phyloP scores from a whole-genome alignment of 2,113 vertebrate genomes.

The rat (Rattus norvegicus) region DNA sequence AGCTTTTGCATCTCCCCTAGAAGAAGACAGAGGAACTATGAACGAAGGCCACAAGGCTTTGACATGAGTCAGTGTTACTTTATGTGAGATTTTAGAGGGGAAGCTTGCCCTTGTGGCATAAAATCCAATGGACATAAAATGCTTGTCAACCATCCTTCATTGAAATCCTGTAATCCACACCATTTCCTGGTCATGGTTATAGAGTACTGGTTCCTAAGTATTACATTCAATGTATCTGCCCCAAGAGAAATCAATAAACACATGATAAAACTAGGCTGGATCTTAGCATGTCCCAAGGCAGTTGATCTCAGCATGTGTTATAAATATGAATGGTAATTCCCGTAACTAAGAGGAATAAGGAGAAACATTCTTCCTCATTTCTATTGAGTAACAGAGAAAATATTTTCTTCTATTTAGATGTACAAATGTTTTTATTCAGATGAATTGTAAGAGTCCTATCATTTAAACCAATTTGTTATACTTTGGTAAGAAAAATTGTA shows the following conservation, averaged over 20 bases:
- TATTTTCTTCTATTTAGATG: background rate
- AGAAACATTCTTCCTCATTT: background rate
- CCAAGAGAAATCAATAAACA: conserved; percentile 61
- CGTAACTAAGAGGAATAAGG: background rate
- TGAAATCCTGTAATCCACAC: conserved; percentile 48
- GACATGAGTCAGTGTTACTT: conserved; percentile 74
- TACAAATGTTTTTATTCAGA: conserved; percentile 1
- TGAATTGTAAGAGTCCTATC: background rate
- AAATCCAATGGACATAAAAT: conserved; percentile 66
- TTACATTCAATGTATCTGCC: conserved; percentile 65
- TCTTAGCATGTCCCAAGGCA: conserved; percentile 72
- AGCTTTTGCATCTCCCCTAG: conserved; percentile 59
- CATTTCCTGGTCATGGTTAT: conserved; percentile 69
- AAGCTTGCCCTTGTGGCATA: conserved; percentile 49
- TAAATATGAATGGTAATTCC: conserved; percentile 53
- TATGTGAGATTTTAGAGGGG: conserved; percentile 59
- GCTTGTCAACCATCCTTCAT: conserved; percentile 35
- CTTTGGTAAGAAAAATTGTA: conserved; percentile 39
- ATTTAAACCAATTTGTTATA: conserved; percentile 15
- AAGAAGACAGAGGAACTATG: conserved; percentile 63
- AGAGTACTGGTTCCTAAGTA: conserved; percentile 60
- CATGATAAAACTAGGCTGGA: conserved; percentile 34
- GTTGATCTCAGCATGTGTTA: conserved; percentile 68
- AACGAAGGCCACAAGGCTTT: conserved; percentile 74
- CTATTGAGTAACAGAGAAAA: background rate